Evolutionary conservation across 2,888 invertebrate genomes (phyloP), one percentile per base, ranked within the genome.

Genomic region (Aporophyla lueneburgensis): DNA sequence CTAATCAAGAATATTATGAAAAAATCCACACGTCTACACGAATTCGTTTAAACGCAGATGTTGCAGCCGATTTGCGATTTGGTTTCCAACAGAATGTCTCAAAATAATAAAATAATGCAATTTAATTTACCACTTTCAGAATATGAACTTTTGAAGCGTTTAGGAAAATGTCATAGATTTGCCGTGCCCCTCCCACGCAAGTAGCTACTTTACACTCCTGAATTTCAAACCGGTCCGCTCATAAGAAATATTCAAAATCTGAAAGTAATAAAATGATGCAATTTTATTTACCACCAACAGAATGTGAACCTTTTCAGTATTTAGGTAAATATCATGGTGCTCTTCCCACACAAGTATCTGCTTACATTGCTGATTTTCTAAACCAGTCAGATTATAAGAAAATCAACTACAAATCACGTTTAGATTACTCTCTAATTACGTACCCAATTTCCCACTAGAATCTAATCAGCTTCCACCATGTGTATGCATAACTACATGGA

Each of bases 391-490:
- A 61, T 53, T 1, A 40, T 16, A 56, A 33, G 54, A 24, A 58
- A 58, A 14, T 24, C 62, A 49, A 9, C 5, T n/a, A 40, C 27
- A 24, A 43, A 66, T 16, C 63, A 59, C 65, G 62, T 76, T 40
- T 58, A 53, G 33, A 67, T 19, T 21, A 19, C 14, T 63, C n/a
- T 62, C 21, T 74, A 78, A 83, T 86, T 72, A 78, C 68, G 54
- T 83, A 24, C 19, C 70, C 58, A 71, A 74, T 49, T 68, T 54
- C 63, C 43, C 63, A 43, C 46, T 65, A 59, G 24, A 59, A 66
- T 63, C 84, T 74, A 83, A 78, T 86, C 71, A 67, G 59, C 56
- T 51, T 62, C 69, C 71, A 72, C 63, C 46, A 65, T 66, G 53
- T 74, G n/a, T 74, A 5, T 10, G 65, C 7, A 5, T 49, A 59